phyloP scores from a whole-genome alignment of 2,797 vertebrate genomes.

The Nyctalus aviator region DNA sequence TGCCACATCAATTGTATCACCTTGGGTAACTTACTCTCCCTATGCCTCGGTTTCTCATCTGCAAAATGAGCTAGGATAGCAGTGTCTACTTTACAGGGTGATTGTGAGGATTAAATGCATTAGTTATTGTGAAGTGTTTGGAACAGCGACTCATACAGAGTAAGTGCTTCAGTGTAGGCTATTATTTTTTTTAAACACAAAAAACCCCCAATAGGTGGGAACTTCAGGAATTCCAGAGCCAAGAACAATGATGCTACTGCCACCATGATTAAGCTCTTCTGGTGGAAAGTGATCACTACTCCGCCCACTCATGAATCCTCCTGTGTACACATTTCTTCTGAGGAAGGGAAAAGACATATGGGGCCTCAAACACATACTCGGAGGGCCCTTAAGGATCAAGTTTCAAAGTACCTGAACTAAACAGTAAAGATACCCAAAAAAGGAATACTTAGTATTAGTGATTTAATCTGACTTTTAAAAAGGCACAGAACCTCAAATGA shows the following conservation, averaged over 20 bases:
- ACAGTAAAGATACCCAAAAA: not conserved
- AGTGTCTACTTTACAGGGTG: not conserved
- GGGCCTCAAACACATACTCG: not conserved
- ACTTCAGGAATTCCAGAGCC: not conserved
- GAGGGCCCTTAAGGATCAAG: not conserved
- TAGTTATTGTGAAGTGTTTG: not conserved
- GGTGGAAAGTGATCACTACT: not conserved
- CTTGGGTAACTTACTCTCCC: not conserved
- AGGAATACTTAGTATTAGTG: not conserved
- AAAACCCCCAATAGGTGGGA: not conserved
- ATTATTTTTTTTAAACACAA: not conserved
- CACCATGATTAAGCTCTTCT: not conserved
- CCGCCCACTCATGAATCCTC: not conserved
- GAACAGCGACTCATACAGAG: not conserved
- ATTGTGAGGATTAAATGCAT: not conserved
- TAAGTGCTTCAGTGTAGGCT: not conserved
- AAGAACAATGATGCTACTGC: not conserved
- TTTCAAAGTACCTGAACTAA: not conserved
- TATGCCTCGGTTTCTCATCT: not conserved
- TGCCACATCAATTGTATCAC: not conserved
- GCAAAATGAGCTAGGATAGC: not conserved
- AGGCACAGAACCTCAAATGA: not conserved
- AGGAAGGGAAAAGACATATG: not conserved
- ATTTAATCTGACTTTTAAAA: conserved; percentile 35
- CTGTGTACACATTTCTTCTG: rapidly evolving